Evolutionary conservation across 2,888 invertebrate genomes (phyloP).

Genomic region (Pinctada fucata): DNA sequence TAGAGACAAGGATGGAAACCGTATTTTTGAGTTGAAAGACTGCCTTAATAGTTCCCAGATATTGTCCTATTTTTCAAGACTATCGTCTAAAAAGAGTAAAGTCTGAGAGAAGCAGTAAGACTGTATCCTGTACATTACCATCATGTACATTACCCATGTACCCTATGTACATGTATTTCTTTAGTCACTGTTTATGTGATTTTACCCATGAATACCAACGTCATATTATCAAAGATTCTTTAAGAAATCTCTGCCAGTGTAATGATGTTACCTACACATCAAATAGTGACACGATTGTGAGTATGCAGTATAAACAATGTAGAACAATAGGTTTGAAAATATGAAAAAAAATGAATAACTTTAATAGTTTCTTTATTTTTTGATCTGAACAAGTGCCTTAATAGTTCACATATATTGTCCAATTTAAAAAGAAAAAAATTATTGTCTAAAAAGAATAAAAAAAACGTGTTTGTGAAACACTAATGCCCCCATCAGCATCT

Average conservation of each 20-base stretch:
- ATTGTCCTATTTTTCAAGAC: background rate
- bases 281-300: no score
- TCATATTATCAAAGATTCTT: background rate
- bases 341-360: no score
- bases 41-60: background rate
- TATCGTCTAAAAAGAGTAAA: background rate
- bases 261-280: no score
- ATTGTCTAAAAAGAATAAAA: no score
- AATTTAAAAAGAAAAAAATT: no score
- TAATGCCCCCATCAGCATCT: no score
- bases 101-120: background rate
- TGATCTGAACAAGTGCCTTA: background rate
- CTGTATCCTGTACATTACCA: no score
- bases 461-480: no score
- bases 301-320: no score
- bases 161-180: background rate
- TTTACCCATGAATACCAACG: background rate
- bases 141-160: background rate
- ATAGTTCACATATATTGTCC: background rate
- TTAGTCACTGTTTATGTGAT: background rate
- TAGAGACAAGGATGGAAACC: background rate
- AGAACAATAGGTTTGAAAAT: no score
- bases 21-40: background rate
- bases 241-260: background rate
- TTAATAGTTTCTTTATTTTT: background rate